Conservation (phyloP, 2,113 vertebrate species). For the Uropsilus gracilis region DNA sequence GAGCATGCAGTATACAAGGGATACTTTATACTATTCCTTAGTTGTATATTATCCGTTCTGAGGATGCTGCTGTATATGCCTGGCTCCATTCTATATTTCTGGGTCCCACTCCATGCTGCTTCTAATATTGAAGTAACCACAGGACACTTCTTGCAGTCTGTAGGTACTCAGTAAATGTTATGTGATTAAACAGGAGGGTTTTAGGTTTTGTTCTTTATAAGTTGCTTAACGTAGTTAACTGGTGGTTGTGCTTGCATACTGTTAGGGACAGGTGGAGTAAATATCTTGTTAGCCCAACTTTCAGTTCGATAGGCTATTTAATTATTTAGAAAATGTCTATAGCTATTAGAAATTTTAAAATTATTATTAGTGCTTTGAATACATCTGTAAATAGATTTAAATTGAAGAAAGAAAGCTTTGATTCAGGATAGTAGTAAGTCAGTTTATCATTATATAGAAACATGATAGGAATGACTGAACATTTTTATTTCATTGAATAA, state of each 20-base stretch:
- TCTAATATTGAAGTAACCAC: neutral
- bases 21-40: neutral
- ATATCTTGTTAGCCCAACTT: constrained; percentile 23
- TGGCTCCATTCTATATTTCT: neutral
- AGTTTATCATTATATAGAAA: neutral
- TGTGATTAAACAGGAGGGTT: neutral
- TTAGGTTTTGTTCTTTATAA: neutral
- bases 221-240: neutral
- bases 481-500: constrained; percentile 19
- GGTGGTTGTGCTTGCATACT: neutral
- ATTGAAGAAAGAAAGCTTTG: constrained; percentile 30
- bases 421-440: constrained; percentile 28
- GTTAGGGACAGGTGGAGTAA: neutral
- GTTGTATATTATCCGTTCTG: neutral
- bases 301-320: constrained; percentile 5
- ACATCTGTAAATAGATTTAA: neutral
- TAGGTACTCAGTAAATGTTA: neutral
- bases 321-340: constrained; percentile 2
- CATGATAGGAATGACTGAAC: neutral
- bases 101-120: neutral
- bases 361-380: neutral
- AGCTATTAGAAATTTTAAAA: neutral
- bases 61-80: neutral
- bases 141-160: neutral
- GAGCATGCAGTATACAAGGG: neutral